Conservation (phyloP, 2,113 vertebrate species). For the Malurus alboscapulatus region DNA sequence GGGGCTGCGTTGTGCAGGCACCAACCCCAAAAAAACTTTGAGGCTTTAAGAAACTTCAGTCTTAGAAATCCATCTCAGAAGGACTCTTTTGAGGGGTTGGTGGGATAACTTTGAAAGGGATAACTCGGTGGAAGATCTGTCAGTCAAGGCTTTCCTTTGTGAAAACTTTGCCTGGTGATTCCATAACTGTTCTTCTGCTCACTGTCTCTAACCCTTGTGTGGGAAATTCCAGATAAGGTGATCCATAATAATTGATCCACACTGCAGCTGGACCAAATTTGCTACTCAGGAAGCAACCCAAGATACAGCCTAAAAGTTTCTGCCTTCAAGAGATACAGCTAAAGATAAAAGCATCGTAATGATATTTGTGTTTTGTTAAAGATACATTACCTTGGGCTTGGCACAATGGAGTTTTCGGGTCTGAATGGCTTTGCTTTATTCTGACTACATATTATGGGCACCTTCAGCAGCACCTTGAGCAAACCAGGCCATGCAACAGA, state of each 20-base stretch:
- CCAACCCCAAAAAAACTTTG: not conserved
- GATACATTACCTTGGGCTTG: not conserved
- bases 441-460: not conserved
- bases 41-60: not conserved
- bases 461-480: not conserved
- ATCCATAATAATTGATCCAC: not conserved
- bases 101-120: not conserved
- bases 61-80: not conserved
- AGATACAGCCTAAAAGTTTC: not conserved
- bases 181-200: not conserved
- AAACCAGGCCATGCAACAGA: not conserved
- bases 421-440: not conserved
- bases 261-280: not conserved
- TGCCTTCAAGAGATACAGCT: not conserved
- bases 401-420: not conserved
- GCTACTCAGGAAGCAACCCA: not conserved
- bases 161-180: not conserved
- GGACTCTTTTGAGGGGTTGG: not conserved
- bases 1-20: not conserved
- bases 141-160: not conserved
- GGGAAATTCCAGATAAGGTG: not conserved
- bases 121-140: not conserved
- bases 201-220: not conserved
- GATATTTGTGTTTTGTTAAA: not conserved
- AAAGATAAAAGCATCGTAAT: not conserved